A percentile compares a stretch with the other conserved stretches of the same genome.
Evolutionary conservation across 2,113 vertebrate species (phyloP).

Genomic region (Lagopus muta): DNA sequence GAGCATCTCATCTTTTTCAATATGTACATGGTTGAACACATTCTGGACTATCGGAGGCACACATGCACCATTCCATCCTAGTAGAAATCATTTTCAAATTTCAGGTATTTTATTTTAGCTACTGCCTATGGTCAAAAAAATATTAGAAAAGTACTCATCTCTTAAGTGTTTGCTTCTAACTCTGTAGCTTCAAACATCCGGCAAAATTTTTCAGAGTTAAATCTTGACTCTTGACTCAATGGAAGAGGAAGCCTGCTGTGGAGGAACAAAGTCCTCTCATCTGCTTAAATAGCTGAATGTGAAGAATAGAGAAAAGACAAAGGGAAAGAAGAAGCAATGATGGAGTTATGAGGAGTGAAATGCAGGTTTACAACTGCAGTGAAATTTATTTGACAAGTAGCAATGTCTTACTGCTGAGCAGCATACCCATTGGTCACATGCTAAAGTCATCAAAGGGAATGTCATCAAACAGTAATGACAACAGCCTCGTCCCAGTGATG

Average conservation of each 20-base stretch:
- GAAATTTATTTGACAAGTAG: not conserved
- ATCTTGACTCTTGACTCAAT: not conserved
- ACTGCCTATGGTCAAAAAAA: not conserved
- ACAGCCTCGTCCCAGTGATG: not conserved
- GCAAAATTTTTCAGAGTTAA: not conserved
- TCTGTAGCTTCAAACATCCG: not conserved
- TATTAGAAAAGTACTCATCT: not conserved
- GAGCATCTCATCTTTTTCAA: not conserved
- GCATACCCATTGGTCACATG: not conserved
- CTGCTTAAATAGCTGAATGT: not conserved
- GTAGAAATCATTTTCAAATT: not conserved
- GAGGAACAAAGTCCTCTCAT: not conserved
- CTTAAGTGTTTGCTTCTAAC: not conserved
- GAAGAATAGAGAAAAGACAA: not conserved
- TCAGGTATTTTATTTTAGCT: not conserved
- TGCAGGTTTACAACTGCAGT: not conserved
- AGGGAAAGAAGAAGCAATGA: not conserved
- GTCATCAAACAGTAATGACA: not conserved
- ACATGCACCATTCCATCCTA: accelerated
- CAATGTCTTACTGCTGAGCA: not conserved
- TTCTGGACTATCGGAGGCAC: not conserved
- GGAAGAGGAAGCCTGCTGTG: not conserved
- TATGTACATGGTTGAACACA: not conserved
- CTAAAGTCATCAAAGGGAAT: not conserved
- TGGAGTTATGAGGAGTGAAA: not conserved